Evolutionary conservation across 2,113 vertebrate genomes (phyloP).

Genomic region (Vulpes vulpes): DNA sequence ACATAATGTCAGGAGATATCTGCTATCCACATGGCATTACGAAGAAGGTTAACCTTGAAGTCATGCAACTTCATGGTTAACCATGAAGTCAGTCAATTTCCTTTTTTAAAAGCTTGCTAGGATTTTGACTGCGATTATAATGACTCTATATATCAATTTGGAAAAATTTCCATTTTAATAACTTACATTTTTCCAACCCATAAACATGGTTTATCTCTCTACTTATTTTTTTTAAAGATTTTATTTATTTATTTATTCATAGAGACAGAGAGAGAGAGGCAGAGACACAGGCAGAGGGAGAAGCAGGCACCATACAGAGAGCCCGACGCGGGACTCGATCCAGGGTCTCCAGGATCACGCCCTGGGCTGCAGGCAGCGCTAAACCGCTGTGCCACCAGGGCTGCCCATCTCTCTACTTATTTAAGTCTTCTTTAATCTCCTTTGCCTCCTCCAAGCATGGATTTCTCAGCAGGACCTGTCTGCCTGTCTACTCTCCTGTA

Average conservation of each 20-base stretch:
- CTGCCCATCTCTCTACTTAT: not conserved
- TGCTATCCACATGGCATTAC: not conserved
- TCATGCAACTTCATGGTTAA: not conserved
- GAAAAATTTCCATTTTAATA: not conserved
- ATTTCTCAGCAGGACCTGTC: not conserved
- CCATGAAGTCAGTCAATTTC: not conserved
- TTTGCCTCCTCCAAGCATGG: not conserved
- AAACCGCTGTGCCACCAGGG: no score
- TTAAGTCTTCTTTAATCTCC: conserved; percentile 42
- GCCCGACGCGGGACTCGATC: no score
- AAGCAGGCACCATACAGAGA: no score
- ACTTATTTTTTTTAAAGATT: not conserved
- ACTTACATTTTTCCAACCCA: not conserved
- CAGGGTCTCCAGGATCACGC: no score
- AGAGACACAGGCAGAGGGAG: no score
- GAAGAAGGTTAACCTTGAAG: not conserved
- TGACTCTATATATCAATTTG: not conserved
- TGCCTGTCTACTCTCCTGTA: not conserved
- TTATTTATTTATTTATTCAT: no score
- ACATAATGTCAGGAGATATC: not conserved
- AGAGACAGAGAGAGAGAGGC: no score
- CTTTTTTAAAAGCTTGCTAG: not conserved
- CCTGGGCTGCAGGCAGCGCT: no score
- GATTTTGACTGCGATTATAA: not conserved
- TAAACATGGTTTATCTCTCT: not conserved